Evolutionary conservation across 2,888 invertebrate genomes (phyloP).

Genomic region (Synanthedon myopaeformis): DNA sequence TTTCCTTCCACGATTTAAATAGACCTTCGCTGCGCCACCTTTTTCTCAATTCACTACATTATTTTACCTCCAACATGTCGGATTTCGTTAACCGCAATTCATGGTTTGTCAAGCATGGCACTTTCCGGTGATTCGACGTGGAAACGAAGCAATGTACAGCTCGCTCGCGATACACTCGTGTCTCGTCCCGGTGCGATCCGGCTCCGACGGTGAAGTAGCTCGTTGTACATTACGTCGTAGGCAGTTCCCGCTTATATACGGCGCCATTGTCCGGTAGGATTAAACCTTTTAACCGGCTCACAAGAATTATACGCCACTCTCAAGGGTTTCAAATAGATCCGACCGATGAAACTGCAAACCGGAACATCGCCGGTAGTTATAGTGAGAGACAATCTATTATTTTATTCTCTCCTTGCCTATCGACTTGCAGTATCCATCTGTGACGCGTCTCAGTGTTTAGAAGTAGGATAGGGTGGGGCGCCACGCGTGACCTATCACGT

Average conservation of each 20-base stretch:
- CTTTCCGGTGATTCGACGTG: no score
- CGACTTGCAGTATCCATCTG: no score
- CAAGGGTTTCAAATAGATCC: background rate
- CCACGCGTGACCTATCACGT: no score
- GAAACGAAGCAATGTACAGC: no score
- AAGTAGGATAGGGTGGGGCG: no score
- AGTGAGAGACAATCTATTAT: no score
- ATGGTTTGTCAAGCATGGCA: no score
- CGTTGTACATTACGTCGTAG: slow-evolving; percentile 4
- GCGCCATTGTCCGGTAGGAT: slow-evolving; percentile 1
- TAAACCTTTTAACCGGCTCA: slow-evolving; percentile 6
- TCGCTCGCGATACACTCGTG: background rate
- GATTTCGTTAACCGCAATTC: no score
- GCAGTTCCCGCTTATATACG: slow-evolving; percentile 4
- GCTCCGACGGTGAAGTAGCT: background rate
- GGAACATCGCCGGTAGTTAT: no score
- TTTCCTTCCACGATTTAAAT: slow-evolving; percentile 6
- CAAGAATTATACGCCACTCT: slow-evolving; percentile 7
- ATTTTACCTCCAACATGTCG: background rate
- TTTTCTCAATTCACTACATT: background rate
- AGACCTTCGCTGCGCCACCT: slow-evolving; percentile 1
- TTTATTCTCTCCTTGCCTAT: no score
- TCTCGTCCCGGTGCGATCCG: background rate
- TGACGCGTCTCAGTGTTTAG: no score
- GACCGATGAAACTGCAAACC: no score